A percentile compares a stretch with the other conserved stretches of the same genome.
These are phyloP conservation scores for Alethe castanea DNA, from an alignment of 2,113 vertebrate species.

Conservation along the genomic window DNA sequence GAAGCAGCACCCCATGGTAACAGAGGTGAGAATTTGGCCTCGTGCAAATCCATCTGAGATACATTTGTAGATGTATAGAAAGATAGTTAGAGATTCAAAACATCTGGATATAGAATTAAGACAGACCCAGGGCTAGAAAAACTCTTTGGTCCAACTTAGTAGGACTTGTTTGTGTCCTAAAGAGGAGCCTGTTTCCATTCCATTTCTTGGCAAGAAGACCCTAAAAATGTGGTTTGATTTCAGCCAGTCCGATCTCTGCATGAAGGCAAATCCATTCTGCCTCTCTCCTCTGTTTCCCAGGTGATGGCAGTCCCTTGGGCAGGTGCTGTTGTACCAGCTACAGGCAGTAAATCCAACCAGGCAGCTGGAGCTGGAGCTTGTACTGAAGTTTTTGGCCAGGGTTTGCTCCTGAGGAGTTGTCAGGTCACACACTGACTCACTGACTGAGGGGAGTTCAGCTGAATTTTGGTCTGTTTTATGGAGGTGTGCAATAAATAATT, in stretches of 20 bases:
- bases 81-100: background rate
- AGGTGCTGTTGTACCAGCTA: background rate
- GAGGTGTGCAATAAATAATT: constrained; percentile 68
- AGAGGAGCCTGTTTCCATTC: background rate
- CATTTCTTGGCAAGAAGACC: background rate
- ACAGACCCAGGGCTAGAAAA: background rate
- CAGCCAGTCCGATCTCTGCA: background rate
- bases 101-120: background rate
- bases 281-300: background rate
- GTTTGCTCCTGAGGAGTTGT: background rate
- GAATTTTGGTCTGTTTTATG: constrained; percentile 47
- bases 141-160: background rate
- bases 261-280: background rate
- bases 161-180: background rate
- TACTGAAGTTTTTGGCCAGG: background rate
- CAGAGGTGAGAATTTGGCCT: background rate
- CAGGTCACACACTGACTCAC: background rate
- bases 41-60: background rate
- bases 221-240: background rate
- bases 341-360: background rate
- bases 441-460: constrained; percentile 34
- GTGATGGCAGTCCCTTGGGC: background rate
- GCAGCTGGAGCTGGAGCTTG: background rate
- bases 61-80: background rate
- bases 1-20: background rate